Evolutionary conservation across 2,888 invertebrate genomes (phyloP).

Genomic region (Polyommatus iphigenia): DNA sequence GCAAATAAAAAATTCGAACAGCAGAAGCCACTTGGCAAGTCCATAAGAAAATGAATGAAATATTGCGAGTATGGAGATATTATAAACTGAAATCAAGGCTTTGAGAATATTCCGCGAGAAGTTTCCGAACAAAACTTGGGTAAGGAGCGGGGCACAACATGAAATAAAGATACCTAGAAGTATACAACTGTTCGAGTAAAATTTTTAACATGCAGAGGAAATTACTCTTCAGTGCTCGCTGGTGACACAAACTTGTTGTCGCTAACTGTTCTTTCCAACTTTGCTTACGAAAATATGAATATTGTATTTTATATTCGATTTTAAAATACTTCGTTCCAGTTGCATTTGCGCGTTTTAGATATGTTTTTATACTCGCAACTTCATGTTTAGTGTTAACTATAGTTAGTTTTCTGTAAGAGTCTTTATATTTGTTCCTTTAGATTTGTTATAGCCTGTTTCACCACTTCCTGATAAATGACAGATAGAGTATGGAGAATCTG

Average conservation of each 20-base stretch:
- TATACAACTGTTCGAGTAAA: conserved; percentile 33
- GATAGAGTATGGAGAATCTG: too few relatives aligned
- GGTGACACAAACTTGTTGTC: conserved; percentile 30
- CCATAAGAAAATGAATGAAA: conserved; percentile 33
- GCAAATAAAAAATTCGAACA: conserved; percentile 24
- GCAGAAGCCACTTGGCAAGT: conserved; percentile 28
- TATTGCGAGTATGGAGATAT: conserved; percentile 33
- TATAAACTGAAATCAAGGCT: conserved; percentile 34
- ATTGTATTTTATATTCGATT: conserved; percentile 22
- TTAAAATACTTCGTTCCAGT: conserved; percentile 16
- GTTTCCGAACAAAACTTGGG: conserved; percentile 33
- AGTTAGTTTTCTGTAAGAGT: background rate
- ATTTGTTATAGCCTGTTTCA: too few relatives aligned
- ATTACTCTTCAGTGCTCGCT: conserved; percentile 31
- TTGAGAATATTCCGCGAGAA: conserved; percentile 32
- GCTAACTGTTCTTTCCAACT: conserved; percentile 33
- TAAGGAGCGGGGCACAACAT: conserved; percentile 31
- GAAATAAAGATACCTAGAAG: conserved; percentile 32
- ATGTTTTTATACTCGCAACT: background rate
- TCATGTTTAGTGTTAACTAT: background rate
- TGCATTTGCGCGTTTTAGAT: background rate
- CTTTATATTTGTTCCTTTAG: background rate
- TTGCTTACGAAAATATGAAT: conserved; percentile 30
- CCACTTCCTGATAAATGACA: too few relatives aligned
- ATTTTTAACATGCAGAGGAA: conserved; percentile 32